Base-by-base conservation (phyloP, 2,888 invertebrate species). In the Hirtodrosophila confusa region DNA sequence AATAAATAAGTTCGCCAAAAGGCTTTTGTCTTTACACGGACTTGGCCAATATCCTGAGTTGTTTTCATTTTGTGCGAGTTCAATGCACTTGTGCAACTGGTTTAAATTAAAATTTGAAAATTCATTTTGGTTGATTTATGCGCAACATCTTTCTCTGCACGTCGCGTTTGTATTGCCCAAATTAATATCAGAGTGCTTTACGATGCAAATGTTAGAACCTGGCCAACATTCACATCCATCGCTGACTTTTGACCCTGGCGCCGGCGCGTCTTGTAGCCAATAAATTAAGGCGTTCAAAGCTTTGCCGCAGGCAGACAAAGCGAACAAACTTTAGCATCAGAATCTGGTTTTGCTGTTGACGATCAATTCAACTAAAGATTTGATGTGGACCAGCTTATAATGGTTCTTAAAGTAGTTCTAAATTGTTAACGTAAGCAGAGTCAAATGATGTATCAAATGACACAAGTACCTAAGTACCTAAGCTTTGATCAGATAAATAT, bases 1-100 rank as follows among this genome's bases (percentile, higher is more conserved):
- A 88, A 88, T 83, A 88, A 88, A 83, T 88, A 83, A 88, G 78
- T 80, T 86, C 45, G 88, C 82, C 84, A 63, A 74, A 17, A 73
- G 88, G 82, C 82, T 70, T 80, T 88, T 88, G 88, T 86, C 76
- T 82, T 86, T 74, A 73, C 43, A 54, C 27, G 53, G 45, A 57
- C 53, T 43, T 70, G 51, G 57, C 17, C 33, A 36, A 65, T 65
- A 43, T 41, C 36, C 47, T 47, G 23, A 48, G 11, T 27, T 36
- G 24, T 44, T 58, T 31, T 41, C 58, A 51, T 40, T 62, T 37
- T 45, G 39, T 10, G 24, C 45, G 60, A 67, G 88, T 83, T 83
- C 88, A 86, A 60, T 72, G 88, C 78, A 84, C 83, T 88, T 79
- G 57, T 65, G 66, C 80, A 83, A 86, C 88, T 86, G 82, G 88